Percentiles rank a stretch among this genome's conserved stretches.
Conservation (phyloP, 2,113 vertebrate species). For the Bujurquina vittata region DNA sequence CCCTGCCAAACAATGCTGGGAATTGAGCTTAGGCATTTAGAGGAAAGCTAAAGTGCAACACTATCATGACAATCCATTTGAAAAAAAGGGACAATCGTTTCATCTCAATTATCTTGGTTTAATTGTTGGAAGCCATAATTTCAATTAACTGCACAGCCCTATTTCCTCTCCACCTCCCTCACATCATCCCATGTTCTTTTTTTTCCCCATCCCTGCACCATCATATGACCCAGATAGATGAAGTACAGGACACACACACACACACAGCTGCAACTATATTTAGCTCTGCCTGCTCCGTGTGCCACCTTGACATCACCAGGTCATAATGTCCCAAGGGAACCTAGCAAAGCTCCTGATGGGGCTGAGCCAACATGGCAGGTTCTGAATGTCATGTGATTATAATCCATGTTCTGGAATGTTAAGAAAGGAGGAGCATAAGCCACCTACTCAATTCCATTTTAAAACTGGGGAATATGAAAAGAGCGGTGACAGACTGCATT, state of each 20-base stretch:
- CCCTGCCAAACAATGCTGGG: neutral
- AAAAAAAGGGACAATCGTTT: neutral
- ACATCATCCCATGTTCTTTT: neutral
- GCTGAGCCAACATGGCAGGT: neutral
- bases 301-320: conserved; percentile 44
- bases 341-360: conserved; percentile 23
- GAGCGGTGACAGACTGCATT: neutral
- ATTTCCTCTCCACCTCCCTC: neutral
- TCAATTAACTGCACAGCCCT: neutral
- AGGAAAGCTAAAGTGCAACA: neutral
- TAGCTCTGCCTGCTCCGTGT: conserved; percentile 46
- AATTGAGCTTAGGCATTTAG: neutral
- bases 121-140: neutral
- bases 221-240: conserved; percentile 75
- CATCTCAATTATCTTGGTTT: neutral
- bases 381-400: conserved; percentile 17
- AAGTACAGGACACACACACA: conserved; percentile 2
- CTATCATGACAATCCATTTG: neutral
- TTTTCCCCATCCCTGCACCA: conserved; percentile 1
- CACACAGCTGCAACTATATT: conserved; percentile 35
- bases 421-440: neutral
- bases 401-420: neutral
- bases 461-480: neutral
- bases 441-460: neutral
- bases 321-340: conserved; percentile 32